Evolutionary conservation across 2,888 invertebrate species (phyloP).

Genomic region (Sinodicranocentrus sp.): DNA sequence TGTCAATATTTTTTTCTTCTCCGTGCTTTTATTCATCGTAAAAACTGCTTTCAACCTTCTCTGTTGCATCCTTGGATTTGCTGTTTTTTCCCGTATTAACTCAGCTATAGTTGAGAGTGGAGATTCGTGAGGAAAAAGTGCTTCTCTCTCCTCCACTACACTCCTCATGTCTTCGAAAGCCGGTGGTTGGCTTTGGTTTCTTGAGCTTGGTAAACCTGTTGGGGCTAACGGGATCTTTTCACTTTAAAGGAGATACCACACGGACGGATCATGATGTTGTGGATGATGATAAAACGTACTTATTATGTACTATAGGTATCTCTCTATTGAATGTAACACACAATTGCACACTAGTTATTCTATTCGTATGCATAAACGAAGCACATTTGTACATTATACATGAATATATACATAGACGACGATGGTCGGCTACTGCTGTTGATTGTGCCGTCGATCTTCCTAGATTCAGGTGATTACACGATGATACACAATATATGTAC

Average conservation of each 20-base stretch:
- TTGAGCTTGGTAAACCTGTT: constrained; percentile 57
- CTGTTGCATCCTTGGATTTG: too few species aligned
- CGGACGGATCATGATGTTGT: constrained; percentile 55
- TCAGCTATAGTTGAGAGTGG: too few species aligned
- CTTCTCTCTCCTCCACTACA: too few species aligned
- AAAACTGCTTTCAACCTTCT: too few species aligned
- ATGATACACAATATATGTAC: constrained; percentile 1
- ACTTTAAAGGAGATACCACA: constrained; percentile 45
- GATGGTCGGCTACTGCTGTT: constrained; percentile 17
- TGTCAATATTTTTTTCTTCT: too few species aligned
- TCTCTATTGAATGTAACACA: neutral
- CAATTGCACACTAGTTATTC: neutral
- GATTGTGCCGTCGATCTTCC: constrained; percentile 23
- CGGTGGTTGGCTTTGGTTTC: constrained; percentile 45
- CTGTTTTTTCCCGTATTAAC: too few species aligned
- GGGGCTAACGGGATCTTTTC: constrained; percentile 61
- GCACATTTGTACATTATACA: neutral
- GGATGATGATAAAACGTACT: constrained; percentile 49
- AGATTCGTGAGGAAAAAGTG: too few species aligned
- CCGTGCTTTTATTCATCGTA: too few species aligned
- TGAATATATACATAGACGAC: neutral
- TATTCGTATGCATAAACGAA: neutral
- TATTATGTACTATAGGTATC: constrained; percentile 17
- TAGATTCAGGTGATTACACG: constrained; percentile 5
- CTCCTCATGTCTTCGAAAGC: constrained; percentile 9